These are phyloP conservation scores for Rousettus leschenaultii DNA, from an alignment of 2,113 vertebrate species.

Conservation along the genomic window DNA sequence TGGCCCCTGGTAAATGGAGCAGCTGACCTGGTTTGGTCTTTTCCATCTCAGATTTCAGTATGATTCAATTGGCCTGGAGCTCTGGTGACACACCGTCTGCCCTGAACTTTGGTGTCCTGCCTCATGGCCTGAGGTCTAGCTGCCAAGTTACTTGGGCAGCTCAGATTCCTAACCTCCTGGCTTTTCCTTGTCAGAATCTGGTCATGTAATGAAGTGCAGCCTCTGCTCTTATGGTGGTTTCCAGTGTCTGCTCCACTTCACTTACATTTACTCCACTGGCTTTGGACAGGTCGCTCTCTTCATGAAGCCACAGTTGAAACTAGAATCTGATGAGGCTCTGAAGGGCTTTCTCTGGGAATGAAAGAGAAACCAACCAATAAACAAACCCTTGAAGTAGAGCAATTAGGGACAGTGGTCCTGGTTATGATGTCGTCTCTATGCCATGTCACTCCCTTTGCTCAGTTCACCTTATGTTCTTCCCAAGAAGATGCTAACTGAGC, in stretches of 20 bases:
- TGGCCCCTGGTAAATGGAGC: not conserved
- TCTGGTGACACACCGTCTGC: not conserved
- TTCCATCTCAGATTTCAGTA: not conserved
- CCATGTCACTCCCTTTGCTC: not conserved
- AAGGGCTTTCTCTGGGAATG: conserved; percentile 3
- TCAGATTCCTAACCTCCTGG: conserved; percentile 49
- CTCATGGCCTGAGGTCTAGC: not conserved
- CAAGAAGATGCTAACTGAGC: not conserved
- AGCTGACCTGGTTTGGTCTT: conserved; percentile 44
- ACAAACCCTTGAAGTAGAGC: not conserved
- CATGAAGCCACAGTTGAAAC: conserved; percentile 54
- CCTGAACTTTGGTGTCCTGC: conserved; percentile 24
- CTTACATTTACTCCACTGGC: conserved; percentile 37
- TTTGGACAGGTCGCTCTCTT: conserved; percentile 63
- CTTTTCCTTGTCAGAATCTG: conserved; percentile 60
- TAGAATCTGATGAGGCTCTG: conserved; percentile 1
- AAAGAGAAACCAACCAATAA: not conserved
- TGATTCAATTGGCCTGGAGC: conserved; percentile 23
- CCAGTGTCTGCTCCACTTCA: conserved; percentile 51
- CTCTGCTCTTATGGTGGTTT: conserved; percentile 33
- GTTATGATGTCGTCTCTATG: not conserved
- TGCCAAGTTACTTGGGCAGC: conserved; percentile 48
- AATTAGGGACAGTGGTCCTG: not conserved
- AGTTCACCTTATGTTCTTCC: not conserved
- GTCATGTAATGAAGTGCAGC: conserved; percentile 58